These are phyloP conservation scores for Leptinotarsa defecta DNA, from an alignment of 1,140 invertebrate species.

Conservation along the genomic window DNA sequence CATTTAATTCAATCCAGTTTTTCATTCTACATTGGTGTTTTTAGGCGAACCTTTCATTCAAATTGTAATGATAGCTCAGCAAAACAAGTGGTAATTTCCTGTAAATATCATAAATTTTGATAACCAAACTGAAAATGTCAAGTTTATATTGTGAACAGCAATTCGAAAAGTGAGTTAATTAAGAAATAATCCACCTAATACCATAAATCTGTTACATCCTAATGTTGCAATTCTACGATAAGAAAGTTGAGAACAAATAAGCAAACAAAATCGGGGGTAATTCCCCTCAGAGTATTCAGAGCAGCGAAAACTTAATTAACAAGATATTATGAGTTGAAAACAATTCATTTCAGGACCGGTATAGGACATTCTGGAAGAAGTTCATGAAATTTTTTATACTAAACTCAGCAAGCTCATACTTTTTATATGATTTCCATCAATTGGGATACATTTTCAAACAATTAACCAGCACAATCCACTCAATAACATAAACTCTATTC, in stretches of 20 bases:
- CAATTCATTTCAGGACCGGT: conserved; percentile 7
- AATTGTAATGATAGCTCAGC: too few relatives aligned
- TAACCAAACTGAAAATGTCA: conserved; percentile 13
- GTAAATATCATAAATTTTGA: neutral
- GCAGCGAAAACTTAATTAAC: conserved; percentile 51
- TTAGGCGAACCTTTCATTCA: too few relatives aligned
- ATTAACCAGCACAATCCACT: too few relatives aligned
- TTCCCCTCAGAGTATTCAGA: conserved; percentile 12
- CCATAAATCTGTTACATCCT: conserved; percentile 35
- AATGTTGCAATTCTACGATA: conserved; percentile 35
- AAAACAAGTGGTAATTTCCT: neutral
- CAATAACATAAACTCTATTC: too few relatives aligned
- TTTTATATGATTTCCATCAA: too few relatives aligned
- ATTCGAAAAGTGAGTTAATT: conserved; percentile 32
- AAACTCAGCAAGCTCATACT: too few relatives aligned
- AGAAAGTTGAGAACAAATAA: conserved; percentile 41
- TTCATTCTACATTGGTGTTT: too few relatives aligned
- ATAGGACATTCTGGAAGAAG: too few relatives aligned
- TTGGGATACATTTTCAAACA: too few relatives aligned
- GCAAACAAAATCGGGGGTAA: conserved; percentile 42
- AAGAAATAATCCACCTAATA: conserved; percentile 32
- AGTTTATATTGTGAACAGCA: conserved; percentile 12
- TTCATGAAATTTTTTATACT: too few relatives aligned
- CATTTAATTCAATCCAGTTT: too few relatives aligned
- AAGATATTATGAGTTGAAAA: conserved; percentile 53